Evolutionary conservation across 1,140 invertebrate species (phyloP), one percentile per base, ranked within the genome.

Genomic region (Microplitis demolitor): DNA sequence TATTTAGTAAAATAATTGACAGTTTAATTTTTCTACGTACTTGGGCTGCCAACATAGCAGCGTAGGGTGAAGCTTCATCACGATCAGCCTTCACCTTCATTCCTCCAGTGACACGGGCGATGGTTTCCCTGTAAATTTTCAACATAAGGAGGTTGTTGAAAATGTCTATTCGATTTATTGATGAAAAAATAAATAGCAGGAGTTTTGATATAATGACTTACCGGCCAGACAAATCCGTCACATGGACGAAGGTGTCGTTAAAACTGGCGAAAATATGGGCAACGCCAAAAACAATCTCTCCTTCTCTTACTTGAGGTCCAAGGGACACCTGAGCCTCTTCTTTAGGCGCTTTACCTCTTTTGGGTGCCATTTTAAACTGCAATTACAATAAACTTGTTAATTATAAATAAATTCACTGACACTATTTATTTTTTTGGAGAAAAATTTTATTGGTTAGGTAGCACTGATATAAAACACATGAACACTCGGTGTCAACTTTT

Each of bases 11-110:
- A 24, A 2, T 24, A 24, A 24, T 51, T 66, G 11, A 63, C 16
- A 45, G 16, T 51, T 50, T 4, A 31, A 45, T 50, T 6, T 16
- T 67, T n/a, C 56, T 73, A 45, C 66, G 84, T 88, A 95, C 94
- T 90, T 99, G 98, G 77, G 98, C 98, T 84, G 98, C 98, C 89
- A 99, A 98, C 98, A 99, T 99, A 93, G 98, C 98, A 84, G 98
- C 98, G 83, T 99, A 99, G 13, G 98, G 98, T 35, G 98, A 99
- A 79, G 98, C 96, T 89, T 99, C 98, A 89, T 99, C 98, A 91
- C 98, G 93, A 89, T 99, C 98, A 82, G 98, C 98, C 88, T 99
- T 99, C 0, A 99, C 98, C 90, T 99, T 99, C 98, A 99, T 99
- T 72, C 98, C 98, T 86, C 98, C 98, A 82, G 98, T 99, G 39